Percentiles rank a stretch among this genome's conserved stretches.
Conservation (phyloP, 2,113 vertebrate genomes). For the Otis tarda region DNA sequence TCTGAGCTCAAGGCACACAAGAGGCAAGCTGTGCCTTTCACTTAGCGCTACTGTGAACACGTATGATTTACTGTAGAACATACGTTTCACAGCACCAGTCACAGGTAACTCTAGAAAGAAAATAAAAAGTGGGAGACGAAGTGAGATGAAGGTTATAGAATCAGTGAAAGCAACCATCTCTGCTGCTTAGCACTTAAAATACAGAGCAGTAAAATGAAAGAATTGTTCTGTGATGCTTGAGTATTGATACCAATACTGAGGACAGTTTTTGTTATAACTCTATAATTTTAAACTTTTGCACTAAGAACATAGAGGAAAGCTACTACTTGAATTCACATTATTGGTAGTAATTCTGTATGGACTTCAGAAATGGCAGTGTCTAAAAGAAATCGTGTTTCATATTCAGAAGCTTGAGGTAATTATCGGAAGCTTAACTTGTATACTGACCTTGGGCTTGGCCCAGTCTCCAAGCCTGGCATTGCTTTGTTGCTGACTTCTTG, state of each 20-base stretch:
- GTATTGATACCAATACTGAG: not conserved
- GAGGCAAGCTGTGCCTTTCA: not conserved
- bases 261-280: not conserved
- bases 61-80: accelerated
- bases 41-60: not conserved
- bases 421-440: not conserved
- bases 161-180: not conserved
- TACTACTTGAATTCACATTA: not conserved
- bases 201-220: not conserved
- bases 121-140: not conserved
- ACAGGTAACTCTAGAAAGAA: not conserved
- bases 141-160: not conserved
- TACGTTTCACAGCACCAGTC: not conserved
- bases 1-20: not conserved
- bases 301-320: not conserved
- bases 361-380: not conserved
- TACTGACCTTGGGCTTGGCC: not conserved
- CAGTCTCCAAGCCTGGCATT: not conserved
- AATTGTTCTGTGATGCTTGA: not conserved
- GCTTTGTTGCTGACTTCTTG: not conserved
- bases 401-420: not conserved
- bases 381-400: not conserved
- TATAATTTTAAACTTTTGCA: not conserved
- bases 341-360: not conserved
- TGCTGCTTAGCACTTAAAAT: not conserved